Conservation (phyloP, 2,113 vertebrate species). For the Triplophysa dalaica region DNA sequence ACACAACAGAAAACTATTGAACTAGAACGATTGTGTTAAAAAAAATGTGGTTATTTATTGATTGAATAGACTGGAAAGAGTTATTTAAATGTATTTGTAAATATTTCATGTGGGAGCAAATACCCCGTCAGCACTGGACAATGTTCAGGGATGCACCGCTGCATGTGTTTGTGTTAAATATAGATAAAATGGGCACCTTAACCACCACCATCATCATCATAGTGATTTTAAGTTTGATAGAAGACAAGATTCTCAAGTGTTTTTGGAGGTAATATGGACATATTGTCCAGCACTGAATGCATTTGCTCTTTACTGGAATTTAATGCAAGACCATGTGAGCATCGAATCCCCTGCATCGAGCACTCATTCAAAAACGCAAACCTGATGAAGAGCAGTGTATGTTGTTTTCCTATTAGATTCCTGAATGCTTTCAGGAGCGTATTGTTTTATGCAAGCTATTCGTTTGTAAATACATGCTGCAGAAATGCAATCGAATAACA, state of each 20-base stretch:
- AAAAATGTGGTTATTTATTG: too few relatives aligned
- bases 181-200: slow-evolving; percentile 32
- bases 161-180: slow-evolving; percentile 32
- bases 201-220: neutral
- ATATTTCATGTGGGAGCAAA: slow-evolving; percentile 11
- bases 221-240: slow-evolving; percentile 6
- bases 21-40: neutral
- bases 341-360: neutral
- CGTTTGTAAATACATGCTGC: slow-evolving; percentile 24
- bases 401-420: slow-evolving; percentile 4
- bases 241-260: neutral
- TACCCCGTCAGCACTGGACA: slow-evolving; percentile 19
- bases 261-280: slow-evolving; percentile 11
- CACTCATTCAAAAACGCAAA: slow-evolving; percentile 25
- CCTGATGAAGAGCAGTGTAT: slow-evolving; percentile 19
- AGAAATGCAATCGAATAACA: slow-evolving; percentile 20
- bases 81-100: slow-evolving; percentile 11
- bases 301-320: neutral
- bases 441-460: slow-evolving; percentile 25
- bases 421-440: neutral
- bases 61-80: neutral
- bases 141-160: slow-evolving; percentile 30
- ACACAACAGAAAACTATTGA: too few relatives aligned
- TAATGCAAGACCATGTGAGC: slow-evolving; percentile 11
- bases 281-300: slow-evolving; percentile 23